Evolutionary conservation across 2,888 invertebrate genomes (phyloP), one percentile per base, ranked within the genome.

Genomic region (Rhodophaea formosa): DNA sequence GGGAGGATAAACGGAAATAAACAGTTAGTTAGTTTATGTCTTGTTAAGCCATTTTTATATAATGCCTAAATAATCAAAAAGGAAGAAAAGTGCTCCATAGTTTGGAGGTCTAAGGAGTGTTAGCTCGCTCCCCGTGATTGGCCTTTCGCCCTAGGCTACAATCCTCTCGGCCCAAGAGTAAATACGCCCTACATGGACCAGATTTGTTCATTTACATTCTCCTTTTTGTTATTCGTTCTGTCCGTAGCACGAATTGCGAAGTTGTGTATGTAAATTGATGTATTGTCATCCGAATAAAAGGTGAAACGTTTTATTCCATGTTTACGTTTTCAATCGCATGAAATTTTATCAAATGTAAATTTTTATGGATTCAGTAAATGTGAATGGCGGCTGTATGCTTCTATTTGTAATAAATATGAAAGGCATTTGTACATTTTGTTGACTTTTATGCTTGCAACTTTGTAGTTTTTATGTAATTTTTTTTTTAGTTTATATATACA

Each of bases 191-290:
- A 65, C 66, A 63, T 66, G 67, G 66, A 63, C 57, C 61, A 70
- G 74, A 74, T 74, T 76, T 72, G 70, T 67, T 69, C 32, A 39
- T 68, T 61, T 64, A 60, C 52, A 70, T 64, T 65, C 63, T 62
- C 58, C 56, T 56, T 35, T 61, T 57, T 63, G 59, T 63, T 60
- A 59, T 65, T 63, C 57, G 56, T 57, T 46, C 14, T 49, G 44
- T 30, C 56, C 49, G 57, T 45, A 39, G 23, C 45, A 52, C 54
- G 54, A 49, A 56, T 43, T 43, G 43, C 43, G 53, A 43, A 43
- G 43, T 53, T 55, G 32, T 29, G 32, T 17, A 32, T 43, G 45
- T 55, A 45, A 43, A 44, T 44, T 45, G 45, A 30, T 45, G 32
- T 45, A 45, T 45, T 56, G 32, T 56, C 46, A 39, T 47, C 29